Base-by-base conservation (phyloP, 2,113 vertebrate genomes). In the Alouatta palliata region DNA sequence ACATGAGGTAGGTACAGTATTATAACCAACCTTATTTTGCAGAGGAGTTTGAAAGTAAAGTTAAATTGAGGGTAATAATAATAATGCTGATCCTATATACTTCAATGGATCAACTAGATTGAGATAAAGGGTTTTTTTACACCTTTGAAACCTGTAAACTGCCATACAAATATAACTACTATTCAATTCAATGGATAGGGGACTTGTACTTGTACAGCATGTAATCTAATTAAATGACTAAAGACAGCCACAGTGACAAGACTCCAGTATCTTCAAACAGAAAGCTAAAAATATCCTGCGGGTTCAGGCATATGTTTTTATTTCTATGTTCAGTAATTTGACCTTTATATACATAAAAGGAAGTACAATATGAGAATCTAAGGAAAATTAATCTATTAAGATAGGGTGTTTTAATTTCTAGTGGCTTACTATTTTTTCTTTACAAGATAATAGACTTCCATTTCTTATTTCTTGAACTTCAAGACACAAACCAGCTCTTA, bases 351-450 rank as follows among this genome's bases (percentile, higher is more conserved):
- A 71, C 14, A 68, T 80, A 79, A 49, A 95, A 80, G 10, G 13
- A 77, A 79, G 66, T 35, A 58, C 27, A 45, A 5, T 52, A 0
- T 90, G 6, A 79, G 14, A 87, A 47, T 49, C 79, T 6, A 91
- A 82, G 45, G 40, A 95, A 86, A 91, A 70, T 75, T 47, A 86
- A 91, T 30, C 35, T 73, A 11, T 45, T 85, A 58, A 56, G 25
- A 85, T 35, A 84, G 17, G 3, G 7, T 64, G 10, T 76, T 64
- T 97, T 91, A 92, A 93, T 77, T 94, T 90, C 43, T 83, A 75
- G 52, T 8, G n/a, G 30, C 5, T 70, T 90, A 45, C 84, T 94
- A 58, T 87, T 98, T 96, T 95, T 98, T 96, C 0, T 93, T 95
- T 61, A 94, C 84, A 95, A 84, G 61, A 43, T 40, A 89, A 37